Conservation (phyloP, 2,888 invertebrate species). For the Campaea margaritaria region DNA sequence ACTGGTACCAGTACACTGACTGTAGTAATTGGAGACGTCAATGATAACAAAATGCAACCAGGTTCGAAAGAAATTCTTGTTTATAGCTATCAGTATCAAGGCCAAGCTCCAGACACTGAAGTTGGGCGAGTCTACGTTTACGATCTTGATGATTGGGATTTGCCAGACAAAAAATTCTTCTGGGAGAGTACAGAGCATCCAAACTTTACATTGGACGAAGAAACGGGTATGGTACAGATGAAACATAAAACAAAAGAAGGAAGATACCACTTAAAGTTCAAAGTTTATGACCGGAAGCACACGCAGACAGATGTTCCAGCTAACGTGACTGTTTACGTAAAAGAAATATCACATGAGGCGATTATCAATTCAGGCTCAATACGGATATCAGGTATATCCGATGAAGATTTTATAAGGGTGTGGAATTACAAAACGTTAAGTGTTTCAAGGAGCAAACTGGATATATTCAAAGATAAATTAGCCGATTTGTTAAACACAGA, state of each 20-base stretch:
- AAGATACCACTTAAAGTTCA: slow-evolving; percentile 91
- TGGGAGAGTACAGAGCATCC: slow-evolving; percentile 96
- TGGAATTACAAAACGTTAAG: slow-evolving; percentile 96
- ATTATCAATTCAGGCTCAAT: slow-evolving; percentile 98
- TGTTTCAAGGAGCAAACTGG: slow-evolving; percentile 93
- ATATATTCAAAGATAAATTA: slow-evolving; percentile 95
- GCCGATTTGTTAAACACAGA: slow-evolving; percentile 94
- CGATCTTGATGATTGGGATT: slow-evolving; percentile 99
- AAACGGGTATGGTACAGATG: slow-evolving; percentile 98
- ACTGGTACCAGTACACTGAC: slow-evolving; percentile 98
- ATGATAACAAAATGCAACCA: slow-evolving; percentile 99
- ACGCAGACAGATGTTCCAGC: slow-evolving; percentile 98
- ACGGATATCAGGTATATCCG: slow-evolving; percentile 95
- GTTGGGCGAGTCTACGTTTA: slow-evolving; percentile 98
- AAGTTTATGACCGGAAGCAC: slow-evolving; percentile 97
- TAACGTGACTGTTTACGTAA: slow-evolving; percentile 97
- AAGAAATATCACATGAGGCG: slow-evolving; percentile 97
- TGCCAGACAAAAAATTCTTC: slow-evolving; percentile 98
- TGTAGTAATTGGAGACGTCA: slow-evolving; percentile 98
- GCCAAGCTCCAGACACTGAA: slow-evolving; percentile 94
- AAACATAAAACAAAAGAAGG: slow-evolving; percentile 96
- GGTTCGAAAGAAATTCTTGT: slow-evolving; percentile 98
- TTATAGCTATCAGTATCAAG: slow-evolving; percentile 98
- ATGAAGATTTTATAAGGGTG: slow-evolving; percentile 97
- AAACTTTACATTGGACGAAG: slow-evolving; percentile 94